These are phyloP conservation scores for Oscheius sp. DNA, from an alignment of 2,888 invertebrate species.

Conservation along the genomic window DNA sequence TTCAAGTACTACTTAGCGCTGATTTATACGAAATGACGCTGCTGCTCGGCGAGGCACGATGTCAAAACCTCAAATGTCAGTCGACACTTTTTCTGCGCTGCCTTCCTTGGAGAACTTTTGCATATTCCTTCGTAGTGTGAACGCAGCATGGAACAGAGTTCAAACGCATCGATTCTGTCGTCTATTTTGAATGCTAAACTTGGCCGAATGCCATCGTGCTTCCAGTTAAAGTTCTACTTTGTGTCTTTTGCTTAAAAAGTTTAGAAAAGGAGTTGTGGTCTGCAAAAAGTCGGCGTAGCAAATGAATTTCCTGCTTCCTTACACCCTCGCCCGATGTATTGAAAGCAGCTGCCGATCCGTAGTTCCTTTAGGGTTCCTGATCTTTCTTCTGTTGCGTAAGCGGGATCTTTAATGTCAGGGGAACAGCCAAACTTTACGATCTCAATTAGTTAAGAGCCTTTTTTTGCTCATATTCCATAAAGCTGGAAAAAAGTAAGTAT, in stretches of 20 bases:
- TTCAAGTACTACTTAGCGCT: slow-evolving; percentile 20
- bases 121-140: slow-evolving; percentile 2
- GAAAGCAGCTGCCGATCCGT: no score
- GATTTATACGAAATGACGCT: slow-evolving; percentile 33
- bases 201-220: neutral
- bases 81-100: neutral
- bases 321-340: slow-evolving; percentile 3
- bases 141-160: slow-evolving; percentile 15
- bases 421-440: neutral
- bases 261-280: no score
- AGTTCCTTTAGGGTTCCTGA: no score
- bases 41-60: slow-evolving; percentile 6
- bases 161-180: slow-evolving; percentile 28
- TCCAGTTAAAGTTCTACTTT: neutral
- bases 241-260: no score
- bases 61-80: slow-evolving; percentile 4
- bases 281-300: neutral
- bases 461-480: neutral
- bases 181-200: slow-evolving; percentile 19
- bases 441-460: neutral
- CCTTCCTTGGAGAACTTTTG: neutral
- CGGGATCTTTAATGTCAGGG: neutral
- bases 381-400: neutral
- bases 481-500: no score
- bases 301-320: neutral